Evolutionary conservation across 2,888 invertebrate genomes (phyloP).

Genomic region (Epinotia demarniana): DNA sequence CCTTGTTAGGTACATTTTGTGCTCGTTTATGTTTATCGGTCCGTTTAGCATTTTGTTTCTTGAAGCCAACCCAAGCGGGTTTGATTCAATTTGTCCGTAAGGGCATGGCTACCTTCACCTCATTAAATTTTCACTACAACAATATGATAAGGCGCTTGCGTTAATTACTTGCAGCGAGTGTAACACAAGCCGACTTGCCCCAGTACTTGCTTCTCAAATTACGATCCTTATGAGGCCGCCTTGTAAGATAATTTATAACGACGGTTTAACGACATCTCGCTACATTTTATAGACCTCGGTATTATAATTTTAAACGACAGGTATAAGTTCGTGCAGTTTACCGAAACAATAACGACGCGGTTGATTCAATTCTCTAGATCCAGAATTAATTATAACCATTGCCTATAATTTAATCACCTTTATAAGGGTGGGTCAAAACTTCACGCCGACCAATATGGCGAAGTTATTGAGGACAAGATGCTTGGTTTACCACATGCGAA

Average conservation of each 20-base stretch:
- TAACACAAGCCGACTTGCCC: constrained; percentile 52
- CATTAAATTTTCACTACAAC: constrained; percentile 75
- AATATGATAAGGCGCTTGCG: constrained; percentile 63
- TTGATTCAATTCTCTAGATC: constrained; percentile 25
- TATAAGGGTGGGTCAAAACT: constrained; percentile 2
- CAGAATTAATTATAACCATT: background rate
- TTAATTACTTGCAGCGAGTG: constrained; percentile 52
- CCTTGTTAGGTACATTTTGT: background rate
- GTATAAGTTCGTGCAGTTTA: constrained; percentile 24
- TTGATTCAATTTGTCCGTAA: constrained; percentile 63
- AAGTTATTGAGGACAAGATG: constrained; percentile 12
- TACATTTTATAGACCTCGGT: constrained; percentile 44
- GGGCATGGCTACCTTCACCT: constrained; percentile 57
- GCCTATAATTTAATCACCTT: constrained; percentile 11
- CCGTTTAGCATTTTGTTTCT: constrained; percentile 60
- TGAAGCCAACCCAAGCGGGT: constrained; percentile 64
- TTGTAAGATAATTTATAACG: constrained; percentile 44
- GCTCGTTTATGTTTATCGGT: constrained; percentile 45
- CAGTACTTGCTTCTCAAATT: constrained; percentile 36
- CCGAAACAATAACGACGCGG: constrained; percentile 17
- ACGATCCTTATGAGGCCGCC: constrained; percentile 42
- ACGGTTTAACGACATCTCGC: constrained; percentile 38
- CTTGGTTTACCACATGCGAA: constrained; percentile 26
- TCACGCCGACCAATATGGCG: constrained; percentile 1
- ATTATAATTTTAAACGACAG: constrained; percentile 36